A percentile compares a stretch with the other conserved stretches of the same genome.
Evolutionary conservation across 2,888 invertebrate species (phyloP).

Genomic region (Synanthedon vespiformis): DNA sequence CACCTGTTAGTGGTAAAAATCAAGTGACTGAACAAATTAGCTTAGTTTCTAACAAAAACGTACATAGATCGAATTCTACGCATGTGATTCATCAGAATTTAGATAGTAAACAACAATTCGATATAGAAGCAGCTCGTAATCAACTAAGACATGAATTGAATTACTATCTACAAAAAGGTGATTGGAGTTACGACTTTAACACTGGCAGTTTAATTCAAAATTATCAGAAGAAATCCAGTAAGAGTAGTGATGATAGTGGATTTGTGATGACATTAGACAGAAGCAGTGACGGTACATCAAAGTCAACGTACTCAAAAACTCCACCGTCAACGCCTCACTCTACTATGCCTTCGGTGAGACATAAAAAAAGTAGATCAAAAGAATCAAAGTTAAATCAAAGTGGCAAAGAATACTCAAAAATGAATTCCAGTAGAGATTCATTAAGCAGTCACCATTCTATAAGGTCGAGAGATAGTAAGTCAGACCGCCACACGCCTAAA

Average conservation of each 20-base stretch:
- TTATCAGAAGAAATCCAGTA: slow-evolving; percentile 64
- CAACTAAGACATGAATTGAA: slow-evolving; percentile 61
- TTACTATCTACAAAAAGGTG: slow-evolving; percentile 63
- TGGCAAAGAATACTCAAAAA: slow-evolving; percentile 47
- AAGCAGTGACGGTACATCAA: slow-evolving; percentile 62
- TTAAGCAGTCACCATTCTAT: slow-evolving; percentile 65
- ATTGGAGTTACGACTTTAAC: slow-evolving; percentile 64
- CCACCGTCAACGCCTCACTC: slow-evolving; percentile 63
- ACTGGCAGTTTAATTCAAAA: slow-evolving; percentile 63
- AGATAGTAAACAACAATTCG: slow-evolving; percentile 42
- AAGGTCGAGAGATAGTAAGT: slow-evolving; percentile 61
- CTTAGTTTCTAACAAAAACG: slow-evolving; percentile 63
- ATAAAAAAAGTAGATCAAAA: slow-evolving; percentile 61
- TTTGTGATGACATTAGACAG: slow-evolving; percentile 65
- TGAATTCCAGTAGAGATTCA: slow-evolving; percentile 63
- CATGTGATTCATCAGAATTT: slow-evolving; percentile 66
- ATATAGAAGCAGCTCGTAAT: slow-evolving; percentile 58
- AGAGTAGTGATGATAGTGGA: slow-evolving; percentile 64
- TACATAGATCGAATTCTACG: slow-evolving; percentile 74
- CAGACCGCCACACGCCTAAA: slow-evolving; percentile 57
- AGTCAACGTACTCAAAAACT: slow-evolving; percentile 62
- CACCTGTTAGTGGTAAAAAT: slow-evolving; percentile 69
- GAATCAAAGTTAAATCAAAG: slow-evolving; percentile 54
- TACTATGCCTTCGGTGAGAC: slow-evolving; percentile 55
- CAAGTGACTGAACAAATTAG: slow-evolving; percentile 65